These are phyloP conservation scores for Globicephala melas DNA, from an alignment of 2,113 vertebrate genomes.

Conservation along the genomic window DNA sequence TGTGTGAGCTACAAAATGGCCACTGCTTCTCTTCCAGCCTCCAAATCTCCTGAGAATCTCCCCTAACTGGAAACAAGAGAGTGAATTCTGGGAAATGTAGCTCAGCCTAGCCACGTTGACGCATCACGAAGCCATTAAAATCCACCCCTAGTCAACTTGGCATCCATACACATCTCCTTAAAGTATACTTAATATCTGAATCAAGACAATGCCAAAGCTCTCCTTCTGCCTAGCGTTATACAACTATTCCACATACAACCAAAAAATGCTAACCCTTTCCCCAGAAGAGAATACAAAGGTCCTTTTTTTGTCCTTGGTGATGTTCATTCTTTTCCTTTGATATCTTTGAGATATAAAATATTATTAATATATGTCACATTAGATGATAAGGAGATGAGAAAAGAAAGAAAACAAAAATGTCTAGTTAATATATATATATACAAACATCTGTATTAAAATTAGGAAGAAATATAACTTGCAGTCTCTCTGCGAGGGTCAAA, in stretches of 20 bases:
- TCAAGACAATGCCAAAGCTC: background rate
- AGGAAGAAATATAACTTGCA: background rate
- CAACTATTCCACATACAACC: background rate
- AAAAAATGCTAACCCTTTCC: background rate
- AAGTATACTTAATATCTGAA: conserved; percentile 16
- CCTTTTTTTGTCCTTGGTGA: background rate
- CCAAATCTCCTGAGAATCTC: conserved; percentile 19
- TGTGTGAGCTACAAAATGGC: conserved; percentile 1
- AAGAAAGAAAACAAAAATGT: background rate
- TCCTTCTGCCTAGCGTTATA: background rate
- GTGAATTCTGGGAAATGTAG: conserved; percentile 55
- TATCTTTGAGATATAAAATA: background rate
- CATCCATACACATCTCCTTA: background rate
- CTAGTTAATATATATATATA: background rate
- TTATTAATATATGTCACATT: background rate
- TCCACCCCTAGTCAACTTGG: conserved; percentile 2
- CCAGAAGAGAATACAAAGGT: conserved; percentile 6
- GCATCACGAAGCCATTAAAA: conserved; percentile 10
- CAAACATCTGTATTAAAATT: background rate
- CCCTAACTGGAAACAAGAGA: conserved; percentile 48
- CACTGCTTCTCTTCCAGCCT: background rate
- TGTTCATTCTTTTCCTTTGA: conserved; percentile 25
- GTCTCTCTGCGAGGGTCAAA: background rate
- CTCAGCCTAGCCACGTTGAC: conserved; percentile 2
- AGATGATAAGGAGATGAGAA: background rate